These are phyloP conservation scores for Oenanthe melanoleuca DNA, from an alignment of 2,113 vertebrate genomes.

Conservation along the genomic window DNA sequence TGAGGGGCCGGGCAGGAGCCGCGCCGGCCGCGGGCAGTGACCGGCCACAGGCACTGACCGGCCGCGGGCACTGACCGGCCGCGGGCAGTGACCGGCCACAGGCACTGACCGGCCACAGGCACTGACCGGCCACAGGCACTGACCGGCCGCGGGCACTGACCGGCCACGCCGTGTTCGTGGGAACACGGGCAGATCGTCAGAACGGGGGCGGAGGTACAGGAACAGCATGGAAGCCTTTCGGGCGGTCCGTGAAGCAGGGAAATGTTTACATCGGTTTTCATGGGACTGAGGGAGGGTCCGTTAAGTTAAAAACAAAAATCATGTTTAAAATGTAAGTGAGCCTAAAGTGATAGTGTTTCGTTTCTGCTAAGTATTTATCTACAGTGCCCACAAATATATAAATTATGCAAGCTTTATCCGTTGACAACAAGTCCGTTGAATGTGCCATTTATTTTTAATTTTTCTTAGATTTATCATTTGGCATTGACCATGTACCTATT, in stretches of 20 bases:
- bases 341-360: not conserved
- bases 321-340: not conserved
- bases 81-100: too few relatives aligned
- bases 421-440: not conserved
- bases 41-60: not conserved
- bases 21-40: too few relatives aligned
- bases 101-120: too few relatives aligned
- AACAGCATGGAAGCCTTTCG: accelerated
- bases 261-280: not conserved
- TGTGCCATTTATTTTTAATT: not conserved
- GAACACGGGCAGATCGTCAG: accelerated
- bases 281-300: not conserved
- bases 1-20: not conserved
- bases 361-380: not conserved
- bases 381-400: too few relatives aligned
- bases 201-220: accelerated
- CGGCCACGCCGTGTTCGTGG: not conserved
- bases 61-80: accelerated
- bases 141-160: too few relatives aligned
- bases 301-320: not conserved
- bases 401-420: not conserved
- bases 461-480: not conserved
- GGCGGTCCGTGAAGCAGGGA: accelerated
- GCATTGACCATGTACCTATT: accelerated
- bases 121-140: too few relatives aligned